Conservation (phyloP, 2,888 invertebrate genomes). For the Lottia gigantea region DNA sequence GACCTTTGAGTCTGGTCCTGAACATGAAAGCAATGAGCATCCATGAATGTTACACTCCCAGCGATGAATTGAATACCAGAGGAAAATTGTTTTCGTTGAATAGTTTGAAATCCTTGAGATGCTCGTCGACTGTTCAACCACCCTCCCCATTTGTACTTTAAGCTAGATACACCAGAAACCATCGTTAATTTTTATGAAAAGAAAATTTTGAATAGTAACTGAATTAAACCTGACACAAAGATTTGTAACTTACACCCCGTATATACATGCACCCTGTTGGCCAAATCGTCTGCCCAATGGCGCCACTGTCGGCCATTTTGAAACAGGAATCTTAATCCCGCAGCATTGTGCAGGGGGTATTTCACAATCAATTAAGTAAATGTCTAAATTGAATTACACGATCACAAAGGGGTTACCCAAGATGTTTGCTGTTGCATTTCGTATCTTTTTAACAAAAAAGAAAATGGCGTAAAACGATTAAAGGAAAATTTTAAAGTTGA, state of each 20-base stretch:
- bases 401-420: background rate
- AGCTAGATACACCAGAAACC: background rate
- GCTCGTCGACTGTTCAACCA: too few species aligned
- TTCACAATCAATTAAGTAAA: conserved; percentile 5
- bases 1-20: too few species aligned
- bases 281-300: background rate
- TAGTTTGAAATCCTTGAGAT: too few species aligned
- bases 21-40: too few species aligned
- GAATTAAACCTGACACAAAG: too few species aligned
- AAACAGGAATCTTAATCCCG: background rate
- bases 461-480: background rate
- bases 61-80: too few species aligned
- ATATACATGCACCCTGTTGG: background rate
- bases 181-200: background rate
- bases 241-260: too few species aligned
- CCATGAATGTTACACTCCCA: too few species aligned
- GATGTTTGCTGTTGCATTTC: background rate
- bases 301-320: background rate
- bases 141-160: too few species aligned
- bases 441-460: background rate
- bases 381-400: conserved; percentile 4
- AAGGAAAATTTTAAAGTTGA: conserved; percentile 21
- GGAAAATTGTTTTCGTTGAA: too few species aligned
- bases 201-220: too few species aligned
- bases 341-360: background rate